A percentile compares a stretch with the other conserved stretches of the same genome.
These are phyloP conservation scores for Campoletis raptor DNA, from an alignment of 2,888 invertebrate genomes.

Conservation along the genomic window DNA sequence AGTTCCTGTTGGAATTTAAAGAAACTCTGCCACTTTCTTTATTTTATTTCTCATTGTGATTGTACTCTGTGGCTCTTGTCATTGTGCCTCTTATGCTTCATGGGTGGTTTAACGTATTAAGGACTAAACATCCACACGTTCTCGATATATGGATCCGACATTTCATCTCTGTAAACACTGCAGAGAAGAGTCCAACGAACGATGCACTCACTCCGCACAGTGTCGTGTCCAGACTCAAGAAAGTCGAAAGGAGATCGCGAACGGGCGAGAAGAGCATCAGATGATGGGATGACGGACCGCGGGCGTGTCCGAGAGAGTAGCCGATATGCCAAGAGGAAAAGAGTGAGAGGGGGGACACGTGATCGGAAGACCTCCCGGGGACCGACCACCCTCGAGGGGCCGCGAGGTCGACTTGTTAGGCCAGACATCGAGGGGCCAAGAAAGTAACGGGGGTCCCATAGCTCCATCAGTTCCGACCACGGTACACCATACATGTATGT, in stretches of 20 bases:
- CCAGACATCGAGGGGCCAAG: conserved; percentile 76
- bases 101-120: conserved; percentile 68
- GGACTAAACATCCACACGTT: conserved; percentile 65
- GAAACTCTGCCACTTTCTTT: background rate
- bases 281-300: conserved; percentile 83
- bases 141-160: conserved; percentile 62
- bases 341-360: conserved; percentile 77
- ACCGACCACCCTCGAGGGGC: conserved; percentile 84
- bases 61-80: conserved; percentile 11
- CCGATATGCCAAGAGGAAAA: conserved; percentile 74
- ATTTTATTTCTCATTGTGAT: background rate
- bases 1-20: background rate
- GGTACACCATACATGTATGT: conserved; percentile 8
- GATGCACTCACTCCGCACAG: conserved; percentile 32
- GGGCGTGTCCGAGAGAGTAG: conserved; percentile 81
- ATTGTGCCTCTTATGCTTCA: conserved; percentile 50
- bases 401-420: conserved; percentile 84
- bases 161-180: conserved; percentile 47
- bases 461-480: conserved; percentile 53
- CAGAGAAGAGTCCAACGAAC: conserved; percentile 10
- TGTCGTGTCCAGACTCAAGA: conserved; percentile 63
- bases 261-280: conserved; percentile 62
- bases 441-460: conserved; percentile 67
- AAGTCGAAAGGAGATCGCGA: conserved; percentile 64
- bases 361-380: conserved; percentile 84